Percentiles rank a stretch among this genome's conserved stretches.
These are phyloP conservation scores for Dromaius novaehollandiae DNA, from an alignment of 2,113 vertebrate genomes.

Conservation along the genomic window DNA sequence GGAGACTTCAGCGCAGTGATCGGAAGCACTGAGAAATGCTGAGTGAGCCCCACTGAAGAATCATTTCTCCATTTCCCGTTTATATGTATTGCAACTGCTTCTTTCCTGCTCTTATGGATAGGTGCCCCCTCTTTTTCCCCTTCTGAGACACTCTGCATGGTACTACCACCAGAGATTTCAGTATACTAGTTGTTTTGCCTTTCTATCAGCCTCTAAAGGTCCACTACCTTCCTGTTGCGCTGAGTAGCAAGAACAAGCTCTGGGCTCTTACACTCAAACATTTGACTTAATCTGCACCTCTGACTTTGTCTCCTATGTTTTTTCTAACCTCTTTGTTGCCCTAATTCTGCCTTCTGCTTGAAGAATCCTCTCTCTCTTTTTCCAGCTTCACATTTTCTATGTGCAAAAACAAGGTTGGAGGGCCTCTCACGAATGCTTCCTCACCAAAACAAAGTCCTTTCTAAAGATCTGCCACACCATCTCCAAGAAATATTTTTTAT, in stretches of 20 bases:
- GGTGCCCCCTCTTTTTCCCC: neutral
- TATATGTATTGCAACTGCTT: neutral
- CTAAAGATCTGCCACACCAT: neutral
- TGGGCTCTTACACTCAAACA: neutral
- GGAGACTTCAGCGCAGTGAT: fast-evolving
- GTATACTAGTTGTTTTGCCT: neutral
- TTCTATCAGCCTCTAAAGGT: neutral
- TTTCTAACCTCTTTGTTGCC: neutral
- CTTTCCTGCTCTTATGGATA: neutral
- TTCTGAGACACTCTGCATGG: neutral
- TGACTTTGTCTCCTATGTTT: neutral
- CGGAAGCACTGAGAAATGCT: neutral
- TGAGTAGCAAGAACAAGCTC: neutral
- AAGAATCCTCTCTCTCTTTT: neutral
- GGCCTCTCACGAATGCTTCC: neutral
- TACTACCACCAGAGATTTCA: neutral
- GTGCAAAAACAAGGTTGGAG: neutral
- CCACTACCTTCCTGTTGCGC: neutral
- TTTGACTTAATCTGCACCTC: neutral
- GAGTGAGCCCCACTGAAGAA: slow-evolving; percentile 17
- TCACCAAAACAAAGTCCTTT: neutral
- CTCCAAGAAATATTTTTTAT: neutral
- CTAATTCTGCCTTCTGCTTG: neutral
- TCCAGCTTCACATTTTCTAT: neutral
- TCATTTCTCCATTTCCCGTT: slow-evolving; percentile 57